phyloP scores from a whole-genome alignment of 2,888 invertebrate species.

The Scaptomyza flava region DNA sequence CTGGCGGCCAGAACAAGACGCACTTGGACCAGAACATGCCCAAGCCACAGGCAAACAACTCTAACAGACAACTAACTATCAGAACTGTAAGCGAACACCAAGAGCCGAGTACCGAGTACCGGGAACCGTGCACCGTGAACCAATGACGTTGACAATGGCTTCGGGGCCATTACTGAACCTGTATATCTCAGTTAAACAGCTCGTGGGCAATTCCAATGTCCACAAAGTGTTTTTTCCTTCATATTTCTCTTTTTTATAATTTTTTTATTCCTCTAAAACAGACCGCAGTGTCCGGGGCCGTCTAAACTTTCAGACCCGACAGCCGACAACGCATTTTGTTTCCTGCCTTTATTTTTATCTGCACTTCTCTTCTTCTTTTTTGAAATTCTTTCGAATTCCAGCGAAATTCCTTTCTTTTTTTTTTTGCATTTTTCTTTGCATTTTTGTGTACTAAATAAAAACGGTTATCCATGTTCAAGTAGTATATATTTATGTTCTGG shows the following conservation, averaged over 20 bases:
- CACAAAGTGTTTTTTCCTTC: conserved; percentile 11
- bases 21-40: conserved; percentile 3
- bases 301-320: conserved; percentile 7
- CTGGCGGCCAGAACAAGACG: not conserved
- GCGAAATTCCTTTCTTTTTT: not conserved
- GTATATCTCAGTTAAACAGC: conserved; percentile 62
- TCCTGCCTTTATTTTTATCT: not conserved
- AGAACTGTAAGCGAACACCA: not conserved
- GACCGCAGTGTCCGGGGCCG: conserved; percentile 4
- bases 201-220: conserved; percentile 37
- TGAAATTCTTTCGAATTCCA: not conserved
- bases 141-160: conserved; percentile 1
- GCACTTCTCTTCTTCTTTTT: not conserved
- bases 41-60: not conserved
- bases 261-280: not conserved
- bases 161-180: conserved; percentile 14
- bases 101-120: not conserved
- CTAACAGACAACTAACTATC: conserved; percentile 10
- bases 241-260: not conserved
- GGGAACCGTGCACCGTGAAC: not conserved
- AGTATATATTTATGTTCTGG: not conserved
- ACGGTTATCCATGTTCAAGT: conserved; percentile 1
- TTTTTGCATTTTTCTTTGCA: not conserved
- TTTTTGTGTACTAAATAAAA: conserved; percentile 6
- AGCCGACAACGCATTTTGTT: conserved; percentile 10